Percentiles rank a stretch among this genome's conserved stretches.
These are phyloP conservation scores for Ptychodera flava DNA, from an alignment of 35 echinoderm and acorn worm genomes.

Conservation along the genomic window DNA sequence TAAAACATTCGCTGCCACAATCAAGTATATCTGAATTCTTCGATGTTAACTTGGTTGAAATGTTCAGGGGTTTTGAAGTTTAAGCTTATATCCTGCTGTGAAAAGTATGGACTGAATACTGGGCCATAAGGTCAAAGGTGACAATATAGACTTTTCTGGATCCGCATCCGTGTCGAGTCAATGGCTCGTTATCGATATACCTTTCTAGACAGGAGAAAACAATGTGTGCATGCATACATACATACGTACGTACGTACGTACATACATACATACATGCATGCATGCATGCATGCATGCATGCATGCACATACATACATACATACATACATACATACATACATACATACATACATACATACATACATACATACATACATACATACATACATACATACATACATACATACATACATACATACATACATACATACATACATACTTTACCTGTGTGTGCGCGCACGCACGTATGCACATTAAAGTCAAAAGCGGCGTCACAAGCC, in stretches of 20 bases:
- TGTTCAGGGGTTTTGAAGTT: no score
- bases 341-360: slow-evolving; percentile 26
- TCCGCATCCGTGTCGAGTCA: no score
- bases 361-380: slow-evolving; percentile 26
- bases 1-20: background rate
- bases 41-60: no score
- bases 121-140: background rate
- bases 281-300: no score
- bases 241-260: slow-evolving; percentile 2
- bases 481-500: no score
- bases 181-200: no score
- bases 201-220: no score
- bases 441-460: background rate
- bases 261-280: slow-evolving; percentile 26
- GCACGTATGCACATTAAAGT: slow-evolving; percentile 24
- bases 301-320: slow-evolving; percentile 27
- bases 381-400: slow-evolving; percentile 17
- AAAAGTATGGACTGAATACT: background rate
- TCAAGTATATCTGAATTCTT: background rate
- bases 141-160: background rate
- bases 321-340: slow-evolving; percentile 24
- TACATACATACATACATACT: slow-evolving; percentile 30
- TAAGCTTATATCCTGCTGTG: no score
- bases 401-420: slow-evolving; percentile 30
- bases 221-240: slow-evolving; percentile 26